Percentiles rank a stretch among this genome's conserved stretches.
phyloP scores from a whole-genome alignment of 1,140 invertebrate genomes.

The Eumaeus atala region DNA sequence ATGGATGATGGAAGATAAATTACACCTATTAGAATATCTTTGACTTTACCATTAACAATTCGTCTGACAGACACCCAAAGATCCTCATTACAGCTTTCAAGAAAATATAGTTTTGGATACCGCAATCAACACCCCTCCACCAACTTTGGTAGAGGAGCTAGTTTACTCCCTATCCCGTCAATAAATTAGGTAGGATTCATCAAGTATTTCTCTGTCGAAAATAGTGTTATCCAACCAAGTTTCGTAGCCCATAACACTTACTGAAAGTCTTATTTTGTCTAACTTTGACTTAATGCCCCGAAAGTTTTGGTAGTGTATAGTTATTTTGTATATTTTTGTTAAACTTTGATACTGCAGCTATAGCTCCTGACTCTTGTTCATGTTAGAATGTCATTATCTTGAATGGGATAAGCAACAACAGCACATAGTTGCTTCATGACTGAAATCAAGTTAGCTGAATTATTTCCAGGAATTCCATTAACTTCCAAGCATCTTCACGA shows the following conservation, averaged over 20 bases:
- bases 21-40: constrained; percentile 10
- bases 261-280: constrained; percentile 17
- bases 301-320: constrained; percentile 33
- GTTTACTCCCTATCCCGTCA: constrained; percentile 24
- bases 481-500: constrained; percentile 28
- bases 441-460: constrained; percentile 22
- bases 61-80: constrained; percentile 19
- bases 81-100: constrained; percentile 23
- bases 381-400: constrained; percentile 15
- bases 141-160: constrained; percentile 13
- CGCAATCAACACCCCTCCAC: constrained; percentile 25
- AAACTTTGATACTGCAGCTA: constrained; percentile 27
- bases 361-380: constrained; percentile 23
- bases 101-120: constrained; percentile 21
- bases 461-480: constrained; percentile 27
- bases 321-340: constrained; percentile 24
- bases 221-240: constrained; percentile 26
- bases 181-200: constrained; percentile 21
- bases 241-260: constrained; percentile 15
- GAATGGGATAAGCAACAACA: constrained; percentile 17
- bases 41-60: background rate
- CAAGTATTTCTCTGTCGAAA: constrained; percentile 24
- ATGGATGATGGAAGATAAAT: constrained; percentile 19
- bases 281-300: constrained; percentile 30
- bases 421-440: constrained; percentile 21